Conservation (phyloP, 2,113 vertebrate genomes). For the Gambusia affinis region DNA sequence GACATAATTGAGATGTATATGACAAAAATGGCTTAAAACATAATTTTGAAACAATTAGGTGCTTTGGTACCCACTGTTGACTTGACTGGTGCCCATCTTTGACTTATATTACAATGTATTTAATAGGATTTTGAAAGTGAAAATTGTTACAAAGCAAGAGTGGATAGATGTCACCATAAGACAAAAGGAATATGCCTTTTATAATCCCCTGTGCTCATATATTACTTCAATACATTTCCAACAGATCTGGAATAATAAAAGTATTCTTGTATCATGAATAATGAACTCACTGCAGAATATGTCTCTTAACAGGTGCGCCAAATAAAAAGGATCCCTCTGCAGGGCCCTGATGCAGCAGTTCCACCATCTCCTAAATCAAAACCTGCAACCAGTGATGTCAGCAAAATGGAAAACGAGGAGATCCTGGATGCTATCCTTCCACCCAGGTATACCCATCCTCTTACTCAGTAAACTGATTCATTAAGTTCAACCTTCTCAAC, state of each 20-base stretch:
- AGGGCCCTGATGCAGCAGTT: conserved; percentile 66
- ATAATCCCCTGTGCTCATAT: background rate
- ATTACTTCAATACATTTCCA: background rate
- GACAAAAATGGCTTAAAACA: no score
- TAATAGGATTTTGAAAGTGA: no score
- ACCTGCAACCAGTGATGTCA: conserved; percentile 55
- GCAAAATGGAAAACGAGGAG: conserved; percentile 82
- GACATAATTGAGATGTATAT: no score
- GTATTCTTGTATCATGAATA: no score
- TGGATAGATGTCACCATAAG: no score
- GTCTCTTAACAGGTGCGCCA: conserved; percentile 73
- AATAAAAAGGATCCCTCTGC: conserved; percentile 75
- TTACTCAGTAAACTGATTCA: background rate
- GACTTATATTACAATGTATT: no score
- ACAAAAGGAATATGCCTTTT: no score
- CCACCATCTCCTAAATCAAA: conserved; percentile 83
- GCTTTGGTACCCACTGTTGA: no score
- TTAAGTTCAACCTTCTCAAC: background rate
- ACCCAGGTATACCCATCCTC: conserved; percentile 80
- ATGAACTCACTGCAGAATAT: background rate
- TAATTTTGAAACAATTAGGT: no score
- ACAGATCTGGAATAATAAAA: no score
- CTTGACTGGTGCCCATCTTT: no score
- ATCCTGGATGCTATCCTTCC: conserved; percentile 90
- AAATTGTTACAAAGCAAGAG: no score